These are phyloP conservation scores for Andricus grossulariae DNA, from an alignment of 1,140 invertebrate genomes.

Conservation along the genomic window DNA sequence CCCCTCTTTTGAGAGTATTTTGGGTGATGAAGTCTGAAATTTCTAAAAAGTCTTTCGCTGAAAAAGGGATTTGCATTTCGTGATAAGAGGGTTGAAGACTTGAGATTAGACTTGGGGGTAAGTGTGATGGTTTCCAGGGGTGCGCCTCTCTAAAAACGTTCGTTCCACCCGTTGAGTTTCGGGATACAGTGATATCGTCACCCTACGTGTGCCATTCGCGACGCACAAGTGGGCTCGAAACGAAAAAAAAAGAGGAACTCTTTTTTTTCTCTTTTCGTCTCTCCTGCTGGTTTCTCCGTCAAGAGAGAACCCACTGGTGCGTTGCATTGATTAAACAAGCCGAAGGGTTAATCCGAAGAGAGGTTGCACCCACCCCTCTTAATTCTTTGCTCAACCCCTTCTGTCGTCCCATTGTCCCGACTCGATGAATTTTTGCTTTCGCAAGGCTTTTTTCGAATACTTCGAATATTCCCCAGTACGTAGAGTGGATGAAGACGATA, in stretches of 20 bases:
- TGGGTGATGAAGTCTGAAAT: too few species aligned
- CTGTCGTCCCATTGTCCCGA: conserved; percentile 12
- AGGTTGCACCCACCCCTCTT: conserved; percentile 20
- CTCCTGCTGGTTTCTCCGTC: conserved; percentile 27
- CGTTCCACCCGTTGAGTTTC: too few species aligned
- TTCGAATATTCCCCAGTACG: conserved; percentile 14
- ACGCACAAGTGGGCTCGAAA: too few species aligned
- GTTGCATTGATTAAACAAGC: conserved; percentile 31
- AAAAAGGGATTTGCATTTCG: too few species aligned
- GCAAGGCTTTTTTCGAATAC: conserved; percentile 26
- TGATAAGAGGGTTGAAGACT: too few species aligned
- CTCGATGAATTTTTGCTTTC: conserved; percentile 29
- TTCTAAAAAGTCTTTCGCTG: too few species aligned
- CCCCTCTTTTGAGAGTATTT: too few species aligned
- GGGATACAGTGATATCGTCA: too few species aligned
- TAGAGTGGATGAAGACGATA: conserved; percentile 19
- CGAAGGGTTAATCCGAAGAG: conserved; percentile 28
- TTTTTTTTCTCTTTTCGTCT: conserved; percentile 8
- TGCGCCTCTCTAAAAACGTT: too few species aligned
- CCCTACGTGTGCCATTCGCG: too few species aligned
- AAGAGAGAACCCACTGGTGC: conserved; percentile 21
- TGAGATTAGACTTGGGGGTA: too few species aligned
- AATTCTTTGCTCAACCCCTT: neutral
- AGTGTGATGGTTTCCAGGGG: too few species aligned
- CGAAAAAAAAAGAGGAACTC: neutral